Percentiles rank a stretch among this genome's conserved stretches.
These are phyloP conservation scores for Heterodera schachtii DNA, from an alignment of 1,140 invertebrate genomes.

Conservation along the genomic window DNA sequence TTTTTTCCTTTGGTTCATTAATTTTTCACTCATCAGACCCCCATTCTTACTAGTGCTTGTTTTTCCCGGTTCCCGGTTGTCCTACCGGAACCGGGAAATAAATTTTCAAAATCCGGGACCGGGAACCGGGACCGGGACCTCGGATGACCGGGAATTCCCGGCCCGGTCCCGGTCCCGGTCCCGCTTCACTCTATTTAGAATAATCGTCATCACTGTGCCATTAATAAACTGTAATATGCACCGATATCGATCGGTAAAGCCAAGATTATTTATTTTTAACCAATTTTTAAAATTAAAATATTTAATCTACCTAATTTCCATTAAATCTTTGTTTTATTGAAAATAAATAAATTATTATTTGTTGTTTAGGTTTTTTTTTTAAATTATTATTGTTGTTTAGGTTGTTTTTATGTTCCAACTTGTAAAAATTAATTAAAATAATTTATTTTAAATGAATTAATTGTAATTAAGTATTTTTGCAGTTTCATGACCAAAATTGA, in stretches of 20 bases:
- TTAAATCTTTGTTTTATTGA: constrained; percentile 54
- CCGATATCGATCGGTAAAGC: constrained; percentile 60
- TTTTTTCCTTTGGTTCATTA: too few species aligned
- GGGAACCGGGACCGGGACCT: too few species aligned
- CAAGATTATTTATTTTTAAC: constrained; percentile 2
- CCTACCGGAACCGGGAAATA: too few species aligned
- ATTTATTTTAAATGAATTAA: background rate
- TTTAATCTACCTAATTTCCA: constrained; percentile 65
- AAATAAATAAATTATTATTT: background rate
- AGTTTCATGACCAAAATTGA: constrained; percentile 65
- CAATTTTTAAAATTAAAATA: constrained; percentile 20
- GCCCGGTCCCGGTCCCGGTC: constrained; percentile 60
- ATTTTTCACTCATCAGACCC: too few species aligned
- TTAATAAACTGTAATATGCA: constrained; percentile 64
- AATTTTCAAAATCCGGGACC: too few species aligned
- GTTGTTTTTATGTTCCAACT: constrained; percentile 65
- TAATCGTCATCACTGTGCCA: constrained; percentile 62
- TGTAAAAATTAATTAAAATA: constrained; percentile 41
- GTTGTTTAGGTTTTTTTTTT: too few species aligned
- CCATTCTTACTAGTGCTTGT: too few species aligned
- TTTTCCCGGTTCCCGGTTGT: too few species aligned
- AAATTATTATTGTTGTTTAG: constrained; percentile 2
- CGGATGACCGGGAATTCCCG: too few species aligned
- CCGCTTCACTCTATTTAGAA: too few species aligned
- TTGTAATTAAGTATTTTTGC: too few species aligned